Base-by-base conservation (phyloP, 2,888 invertebrate species). In the Lithophane socia region DNA sequence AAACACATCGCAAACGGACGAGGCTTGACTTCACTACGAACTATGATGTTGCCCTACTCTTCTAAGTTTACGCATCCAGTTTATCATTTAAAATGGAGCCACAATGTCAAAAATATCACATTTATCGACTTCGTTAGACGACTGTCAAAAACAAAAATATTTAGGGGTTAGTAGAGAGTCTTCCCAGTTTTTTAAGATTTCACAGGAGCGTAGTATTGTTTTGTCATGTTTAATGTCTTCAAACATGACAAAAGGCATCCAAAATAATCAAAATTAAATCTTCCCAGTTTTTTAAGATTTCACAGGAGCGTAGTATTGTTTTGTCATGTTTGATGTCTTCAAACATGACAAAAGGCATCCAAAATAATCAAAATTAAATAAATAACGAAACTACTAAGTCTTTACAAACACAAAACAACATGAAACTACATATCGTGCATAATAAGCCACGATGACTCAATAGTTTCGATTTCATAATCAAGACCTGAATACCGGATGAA, bases 401-500 rank as follows among this genome's bases (percentile, higher is more conserved):
- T 79, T 78, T 72, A 79, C 77, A 78, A 76, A 72, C 66, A 77
- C 58, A 79, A 79, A 80, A 80, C 77, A 72, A 82, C 79, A 86
- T 86, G 86, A 90, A 91, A 92, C 90, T 88, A 90, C 86, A 86
- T 87, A 89, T 86, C 82, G 83, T 86, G 86, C 88, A 90, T 91
- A 90, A 89, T 89, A 90, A 91, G 88, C 80, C 81, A 87, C 91
- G 90, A 91, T 95, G 93, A 95, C 93, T 94, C 93, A 94, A 95
- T 94, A 92, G 92, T 93, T 94, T 93, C 93, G 92, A 93, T 95
- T 95, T 95, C 94, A 94, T 95, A 95, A 95, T 93, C 92, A 91
- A 94, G 94, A 94, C 94, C 94, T 94, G 93, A 94, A 95, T 95
- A 94, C 94, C 94, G 91, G 92, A 94, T 94, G 92, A 93, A 95